These are phyloP conservation scores for Chelon auratus DNA, from an alignment of 2,797 vertebrate genomes.

Conservation along the genomic window DNA sequence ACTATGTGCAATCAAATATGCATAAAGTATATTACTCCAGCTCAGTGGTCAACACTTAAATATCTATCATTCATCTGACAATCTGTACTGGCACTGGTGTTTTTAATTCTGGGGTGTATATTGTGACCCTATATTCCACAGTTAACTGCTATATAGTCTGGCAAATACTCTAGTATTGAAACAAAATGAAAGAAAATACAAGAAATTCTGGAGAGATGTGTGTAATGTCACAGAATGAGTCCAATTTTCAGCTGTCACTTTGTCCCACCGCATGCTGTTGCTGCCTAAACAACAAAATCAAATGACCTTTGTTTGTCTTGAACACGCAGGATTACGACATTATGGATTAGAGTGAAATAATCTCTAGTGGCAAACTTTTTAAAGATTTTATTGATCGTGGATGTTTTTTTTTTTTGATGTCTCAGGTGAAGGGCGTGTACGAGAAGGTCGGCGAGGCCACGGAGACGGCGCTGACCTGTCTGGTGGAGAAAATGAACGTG, in stretches of 20 bases:
- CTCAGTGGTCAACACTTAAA: too few relatives aligned
- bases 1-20: too few relatives aligned
- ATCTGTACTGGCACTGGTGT: neutral
- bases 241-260: neutral
- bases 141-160: neutral
- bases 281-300: too few relatives aligned
- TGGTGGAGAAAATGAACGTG: conserved; percentile 98
- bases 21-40: too few relatives aligned
- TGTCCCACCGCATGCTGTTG: neutral
- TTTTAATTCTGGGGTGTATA: neutral
- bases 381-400: neutral
- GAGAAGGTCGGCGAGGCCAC: conserved; percentile 99
- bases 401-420: conserved; percentile 5
- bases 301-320: too few relatives aligned
- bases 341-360: neutral
- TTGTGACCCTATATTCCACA: neutral
- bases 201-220: neutral
- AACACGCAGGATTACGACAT: neutral
- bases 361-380: neutral
- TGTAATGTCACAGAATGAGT: neutral
- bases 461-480: conserved; percentile 94
- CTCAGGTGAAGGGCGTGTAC: conserved; percentile 92
- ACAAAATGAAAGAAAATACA: neutral
- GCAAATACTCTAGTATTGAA: neutral
- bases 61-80: too few relatives aligned